Evolutionary conservation across 1,140 invertebrate species (phyloP), one percentile per base, ranked within the genome.

Genomic region (Philopotamus ludificatus): DNA sequence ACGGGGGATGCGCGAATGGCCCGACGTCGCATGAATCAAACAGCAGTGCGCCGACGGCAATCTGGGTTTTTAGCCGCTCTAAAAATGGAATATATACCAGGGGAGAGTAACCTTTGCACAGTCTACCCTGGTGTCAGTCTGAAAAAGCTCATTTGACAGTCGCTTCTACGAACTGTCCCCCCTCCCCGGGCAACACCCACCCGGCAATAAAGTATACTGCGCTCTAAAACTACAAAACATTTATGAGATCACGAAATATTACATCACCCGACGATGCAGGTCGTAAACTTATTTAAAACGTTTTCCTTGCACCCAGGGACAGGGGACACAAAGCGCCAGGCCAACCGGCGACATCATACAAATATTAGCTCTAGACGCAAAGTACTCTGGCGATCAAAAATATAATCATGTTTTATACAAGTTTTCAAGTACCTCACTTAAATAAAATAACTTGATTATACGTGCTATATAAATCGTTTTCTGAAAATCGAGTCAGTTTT

Each of bases 141-240:
- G 50, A 53, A 53, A 47, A 53, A 53, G 20, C 50, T 53, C 50
- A 53, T 53, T 53, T 53, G 50, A 53, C 50, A 53, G 50, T 53
- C 50, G 50, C 44, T 7, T 20, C 23, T 15, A 12, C 9, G 7
- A 53, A 8, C 23, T 21, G 3, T 10, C 50, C 21, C 12, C 28
- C 28, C 28, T 34, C 4, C n/a, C n/a, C n/a, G n/a, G n/a, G n/a
- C n/a, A n/a, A n/a, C n/a, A n/a, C n/a, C n/a, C n/a, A n/a, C n/a
- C 16, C 3, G 20, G 23, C 23, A 53, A 53, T 53, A 53, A 53
- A 53, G 9, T 53, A 53, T 53, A 53, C 50, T n/a, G 50, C 50
- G 12, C 50, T 23, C 20, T 53, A 53, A 53, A 53, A 53, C 50
- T 53, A 53, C 50, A 53, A 53, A 53, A 53, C 50, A 53, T 53